phyloP scores from a whole-genome alignment of 2,113 vertebrate species.

The Leptocoma aspasia region DNA sequence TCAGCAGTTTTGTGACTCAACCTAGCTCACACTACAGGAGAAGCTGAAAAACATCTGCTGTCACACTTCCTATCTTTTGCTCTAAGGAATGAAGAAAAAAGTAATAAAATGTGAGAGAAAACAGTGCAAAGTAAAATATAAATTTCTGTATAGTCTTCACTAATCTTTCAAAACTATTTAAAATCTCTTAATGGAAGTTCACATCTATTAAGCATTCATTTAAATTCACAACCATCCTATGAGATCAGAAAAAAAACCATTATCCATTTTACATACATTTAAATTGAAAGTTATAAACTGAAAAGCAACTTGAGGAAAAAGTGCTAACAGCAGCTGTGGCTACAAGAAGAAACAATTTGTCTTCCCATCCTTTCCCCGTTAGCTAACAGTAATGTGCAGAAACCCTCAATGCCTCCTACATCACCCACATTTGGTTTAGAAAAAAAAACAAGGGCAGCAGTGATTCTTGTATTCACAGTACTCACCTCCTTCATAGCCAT shows the following conservation, averaged over 20 bases:
- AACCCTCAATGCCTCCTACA: neutral
- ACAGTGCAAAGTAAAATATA: neutral
- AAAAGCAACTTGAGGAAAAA: neutral
- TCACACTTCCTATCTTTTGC: neutral
- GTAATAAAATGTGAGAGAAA: neutral
- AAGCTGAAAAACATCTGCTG: slow-evolving; percentile 3
- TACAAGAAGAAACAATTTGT: neutral
- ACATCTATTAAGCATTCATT: neutral
- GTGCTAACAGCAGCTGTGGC: neutral
- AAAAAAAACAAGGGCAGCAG: neutral
- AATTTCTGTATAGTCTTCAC: neutral
- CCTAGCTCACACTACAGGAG: neutral
- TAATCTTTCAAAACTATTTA: neutral
- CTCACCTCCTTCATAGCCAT: slow-evolving; percentile 99
- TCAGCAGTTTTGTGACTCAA: slow-evolving; percentile 16
- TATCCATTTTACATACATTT: neutral
- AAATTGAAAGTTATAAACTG: neutral
- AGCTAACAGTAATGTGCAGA: neutral
- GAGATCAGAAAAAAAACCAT: neutral
- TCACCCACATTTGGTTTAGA: neutral
- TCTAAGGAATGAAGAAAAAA: neutral
- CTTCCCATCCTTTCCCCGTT: neutral
- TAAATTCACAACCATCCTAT: neutral
- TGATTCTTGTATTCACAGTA: neutral
- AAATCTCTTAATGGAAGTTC: neutral